phyloP scores from a whole-genome alignment of 2,797 vertebrate genomes.

The Hypotaenidia okinawae region DNA sequence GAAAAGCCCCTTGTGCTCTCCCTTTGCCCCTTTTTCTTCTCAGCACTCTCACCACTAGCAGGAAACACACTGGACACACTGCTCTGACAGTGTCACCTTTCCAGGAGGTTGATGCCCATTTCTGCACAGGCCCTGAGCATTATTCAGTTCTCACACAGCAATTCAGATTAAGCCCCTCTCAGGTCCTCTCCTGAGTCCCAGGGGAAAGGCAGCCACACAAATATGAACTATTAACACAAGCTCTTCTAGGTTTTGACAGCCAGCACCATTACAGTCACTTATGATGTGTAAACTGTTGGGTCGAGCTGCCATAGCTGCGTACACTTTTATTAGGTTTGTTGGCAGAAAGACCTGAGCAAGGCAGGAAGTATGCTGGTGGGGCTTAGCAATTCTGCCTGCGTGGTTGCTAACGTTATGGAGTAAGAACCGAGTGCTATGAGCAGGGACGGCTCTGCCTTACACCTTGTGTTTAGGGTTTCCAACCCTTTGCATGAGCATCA shows the following conservation, averaged over 20 bases:
- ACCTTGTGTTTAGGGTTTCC: background rate
- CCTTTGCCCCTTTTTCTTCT: background rate
- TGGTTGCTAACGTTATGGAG: background rate
- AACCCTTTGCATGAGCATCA: background rate
- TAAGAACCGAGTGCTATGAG: fast-evolving
- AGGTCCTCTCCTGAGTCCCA: background rate
- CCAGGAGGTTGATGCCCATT: background rate
- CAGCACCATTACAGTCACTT: background rate
- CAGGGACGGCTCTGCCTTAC: background rate
- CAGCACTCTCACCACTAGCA: background rate
- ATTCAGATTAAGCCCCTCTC: background rate
- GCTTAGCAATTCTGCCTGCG: background rate
- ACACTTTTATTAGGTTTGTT: background rate
- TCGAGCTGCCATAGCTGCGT: background rate
- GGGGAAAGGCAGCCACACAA: background rate
- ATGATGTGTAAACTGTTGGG: background rate
- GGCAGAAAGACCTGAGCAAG: background rate
- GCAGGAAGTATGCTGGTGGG: background rate
- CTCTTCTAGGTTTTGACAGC: background rate
- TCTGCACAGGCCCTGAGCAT: background rate
- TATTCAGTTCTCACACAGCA: background rate
- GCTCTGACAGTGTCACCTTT: background rate
- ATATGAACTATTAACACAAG: background rate
- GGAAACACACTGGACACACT: background rate
- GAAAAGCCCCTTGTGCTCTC: background rate